These are phyloP conservation scores for Hemichromis elongatus DNA, from an alignment of 2,113 vertebrate species.

Conservation along the genomic window DNA sequence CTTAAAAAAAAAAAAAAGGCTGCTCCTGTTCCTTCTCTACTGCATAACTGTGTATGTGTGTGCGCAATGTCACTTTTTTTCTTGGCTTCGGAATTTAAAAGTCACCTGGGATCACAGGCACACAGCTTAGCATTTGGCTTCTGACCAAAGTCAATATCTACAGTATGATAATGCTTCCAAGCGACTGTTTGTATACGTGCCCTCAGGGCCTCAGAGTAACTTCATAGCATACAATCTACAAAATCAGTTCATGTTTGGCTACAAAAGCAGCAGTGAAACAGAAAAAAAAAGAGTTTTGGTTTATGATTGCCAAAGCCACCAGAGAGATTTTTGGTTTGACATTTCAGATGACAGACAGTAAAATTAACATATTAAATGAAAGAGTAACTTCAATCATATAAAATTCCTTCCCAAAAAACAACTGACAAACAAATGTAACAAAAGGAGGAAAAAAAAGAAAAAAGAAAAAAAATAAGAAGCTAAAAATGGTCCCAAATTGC, in stretches of 20 bases:
- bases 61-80: background rate
- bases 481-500: constrained; percentile 68
- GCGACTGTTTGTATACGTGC: background rate
- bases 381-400: constrained; percentile 9
- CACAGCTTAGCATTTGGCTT: background rate
- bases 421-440: background rate
- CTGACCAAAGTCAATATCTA: constrained; percentile 3
- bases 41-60: background rate
- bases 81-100: background rate
- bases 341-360: constrained; percentile 34
- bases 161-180: background rate
- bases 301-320: constrained; percentile 18
- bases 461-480: background rate
- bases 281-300: constrained; percentile 45
- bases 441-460: constrained; percentile 1
- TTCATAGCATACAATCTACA: background rate
- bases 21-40: background rate
- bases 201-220: background rate
- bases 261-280: constrained; percentile 4
- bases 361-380: constrained; percentile 47
- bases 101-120: background rate
- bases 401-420: background rate
- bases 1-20: background rate
- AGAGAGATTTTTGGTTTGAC: constrained; percentile 38
- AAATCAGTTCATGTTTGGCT: constrained; percentile 17